Base-by-base conservation (phyloP, 2,113 vertebrate genomes). In the Heterotis niloticus region DNA sequence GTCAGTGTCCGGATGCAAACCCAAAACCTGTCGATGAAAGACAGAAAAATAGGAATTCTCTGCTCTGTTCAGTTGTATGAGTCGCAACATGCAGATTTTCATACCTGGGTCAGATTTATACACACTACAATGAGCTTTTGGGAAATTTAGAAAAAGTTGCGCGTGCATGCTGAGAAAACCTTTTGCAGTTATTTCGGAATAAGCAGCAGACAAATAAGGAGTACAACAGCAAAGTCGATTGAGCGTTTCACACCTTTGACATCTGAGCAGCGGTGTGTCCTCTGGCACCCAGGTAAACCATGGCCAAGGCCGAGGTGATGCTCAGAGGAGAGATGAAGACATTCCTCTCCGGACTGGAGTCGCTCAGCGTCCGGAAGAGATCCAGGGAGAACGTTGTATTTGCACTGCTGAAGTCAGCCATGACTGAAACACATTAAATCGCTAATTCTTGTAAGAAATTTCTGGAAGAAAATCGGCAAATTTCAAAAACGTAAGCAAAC, bases 261-360 rank as follows among this genome's bases (percentile, higher is more conserved):
- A 99, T 97, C 78, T 99, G 94, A 62, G 85, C 57, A 0, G 92
- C 90, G 0, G 96, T 98, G 82, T 88, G 78, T 44, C 92, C 91
- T 88, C n/a, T n/a, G 0, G 96, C 91, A 18, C 97, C 97, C 84
- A 96, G 84, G 65, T 88, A 89, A 56, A 98, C 85, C 96, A 98
- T 96, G 0, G 92, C 88, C 85, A 99, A 83, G 14, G 95, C n/a
- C 1, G 94, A 94, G 75, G 92, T 93, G 88, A 98, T 88, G 85
- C 96, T 96, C 59, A 98, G 76, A 0, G 96, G 96, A 0, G 95
- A 96, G 20, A 95, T 44, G 73, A 98, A 96, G n/a, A 96, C 5
- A n/a, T 97, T 98, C 0, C 59, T 77, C 0, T 18, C 12, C n/a
- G 77, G 64, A 0, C 86, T 86, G 0, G 62, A 2, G 65, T 88